Percentiles rank a stretch among this genome's conserved stretches.
Conservation (phyloP, 2,797 vertebrate genomes). For the Mycteria americana region DNA sequence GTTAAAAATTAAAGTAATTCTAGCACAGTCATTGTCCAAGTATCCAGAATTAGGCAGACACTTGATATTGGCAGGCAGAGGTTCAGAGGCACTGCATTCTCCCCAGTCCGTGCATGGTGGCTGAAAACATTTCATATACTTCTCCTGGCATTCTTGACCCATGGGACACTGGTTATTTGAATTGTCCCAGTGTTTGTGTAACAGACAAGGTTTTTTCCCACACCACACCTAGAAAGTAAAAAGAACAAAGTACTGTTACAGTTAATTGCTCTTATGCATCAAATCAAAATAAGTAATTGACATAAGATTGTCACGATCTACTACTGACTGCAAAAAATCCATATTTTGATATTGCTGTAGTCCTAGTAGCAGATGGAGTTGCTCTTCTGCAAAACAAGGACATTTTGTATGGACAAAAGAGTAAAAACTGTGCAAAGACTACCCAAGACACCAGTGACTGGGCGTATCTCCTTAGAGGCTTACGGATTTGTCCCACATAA, state of each 20-base stretch:
- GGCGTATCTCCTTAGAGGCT: neutral
- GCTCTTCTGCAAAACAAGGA: neutral
- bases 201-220: constrained; percentile 85
- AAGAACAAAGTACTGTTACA: neutral
- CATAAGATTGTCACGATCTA: neutral
- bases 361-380: neutral
- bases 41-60: constrained; percentile 86
- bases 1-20: constrained; percentile 89
- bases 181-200: constrained; percentile 64
- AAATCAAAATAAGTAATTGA: neutral
- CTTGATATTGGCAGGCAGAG: constrained; percentile 74
- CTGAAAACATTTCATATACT: constrained; percentile 86
- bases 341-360: neutral
- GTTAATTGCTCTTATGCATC: neutral
- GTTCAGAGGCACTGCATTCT: constrained; percentile 80
- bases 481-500: neutral
- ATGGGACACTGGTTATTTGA: constrained; percentile 77
- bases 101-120: constrained; percentile 89
- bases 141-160: constrained; percentile 83
- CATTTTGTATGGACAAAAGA: neutral
- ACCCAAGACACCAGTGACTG: neutral
- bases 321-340: neutral
- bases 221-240: constrained; percentile 84
- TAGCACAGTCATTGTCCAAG: constrained; percentile 88
- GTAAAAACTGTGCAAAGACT: neutral